These are phyloP conservation scores for Syngnathus typhle DNA, from an alignment of 2,113 vertebrate species.

Conservation along the genomic window DNA sequence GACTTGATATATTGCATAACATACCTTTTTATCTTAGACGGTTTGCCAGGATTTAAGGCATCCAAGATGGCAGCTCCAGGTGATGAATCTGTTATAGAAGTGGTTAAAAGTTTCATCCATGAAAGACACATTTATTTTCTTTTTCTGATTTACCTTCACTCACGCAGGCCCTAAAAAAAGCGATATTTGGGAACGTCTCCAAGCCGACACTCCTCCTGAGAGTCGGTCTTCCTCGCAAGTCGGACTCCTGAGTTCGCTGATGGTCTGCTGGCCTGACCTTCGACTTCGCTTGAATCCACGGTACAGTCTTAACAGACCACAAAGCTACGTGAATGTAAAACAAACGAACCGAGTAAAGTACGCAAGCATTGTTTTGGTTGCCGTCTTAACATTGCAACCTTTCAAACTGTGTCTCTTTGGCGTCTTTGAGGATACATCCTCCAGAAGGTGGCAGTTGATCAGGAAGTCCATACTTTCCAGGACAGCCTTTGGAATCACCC, in stretches of 20 bases:
- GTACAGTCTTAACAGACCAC: constrained; percentile 61
- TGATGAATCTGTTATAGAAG: constrained; percentile 11
- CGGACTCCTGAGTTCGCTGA: constrained; percentile 44
- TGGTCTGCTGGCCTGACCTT: constrained; percentile 8
- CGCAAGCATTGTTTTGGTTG: background rate
- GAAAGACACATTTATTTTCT: too few relatives aligned
- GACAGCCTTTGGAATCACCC: constrained; percentile 77
- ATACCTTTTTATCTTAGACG: constrained; percentile 32
- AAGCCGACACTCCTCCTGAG: constrained; percentile 75
- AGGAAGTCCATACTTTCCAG: constrained; percentile 78
- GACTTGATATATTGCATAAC: background rate
- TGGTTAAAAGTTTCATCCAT: background rate
- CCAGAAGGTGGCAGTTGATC: constrained; percentile 55
- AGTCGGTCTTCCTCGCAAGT: constrained; percentile 70
- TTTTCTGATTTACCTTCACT: constrained; percentile 63
- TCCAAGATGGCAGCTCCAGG: constrained; percentile 7
- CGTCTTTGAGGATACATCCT: constrained; percentile 58
- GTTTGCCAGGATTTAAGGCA: background rate
- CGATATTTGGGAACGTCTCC: constrained; percentile 74
- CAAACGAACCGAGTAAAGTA: background rate
- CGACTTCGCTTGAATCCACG: constrained; percentile 43
- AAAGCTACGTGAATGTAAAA: background rate
- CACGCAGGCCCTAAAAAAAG: constrained; percentile 73
- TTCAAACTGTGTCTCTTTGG: constrained; percentile 74
- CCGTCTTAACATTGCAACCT: constrained; percentile 58